These are phyloP conservation scores for Leptogaster cylindrica DNA, from an alignment of 2,888 invertebrate species.

Conservation along the genomic window DNA sequence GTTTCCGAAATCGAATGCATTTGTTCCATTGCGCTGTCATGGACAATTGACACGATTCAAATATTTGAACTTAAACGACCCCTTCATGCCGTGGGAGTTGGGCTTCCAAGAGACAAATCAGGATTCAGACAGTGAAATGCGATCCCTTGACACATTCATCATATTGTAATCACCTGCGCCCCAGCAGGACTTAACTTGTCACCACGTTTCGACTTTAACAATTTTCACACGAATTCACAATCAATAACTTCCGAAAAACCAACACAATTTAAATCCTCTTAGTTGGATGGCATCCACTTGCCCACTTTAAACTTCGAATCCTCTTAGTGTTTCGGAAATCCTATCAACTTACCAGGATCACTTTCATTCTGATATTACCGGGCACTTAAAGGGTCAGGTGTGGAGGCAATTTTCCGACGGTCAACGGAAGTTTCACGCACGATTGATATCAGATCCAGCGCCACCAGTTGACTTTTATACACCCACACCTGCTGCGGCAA, in stretches of 20 bases:
- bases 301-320: neutral
- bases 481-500: neutral
- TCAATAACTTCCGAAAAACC: neutral
- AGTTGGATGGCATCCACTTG: slow-evolving; percentile 10
- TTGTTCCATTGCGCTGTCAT: too few species aligned
- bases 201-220: slow-evolving; percentile 24
- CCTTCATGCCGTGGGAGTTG: neutral
- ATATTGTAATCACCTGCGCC: slow-evolving; percentile 9
- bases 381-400: neutral
- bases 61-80: neutral
- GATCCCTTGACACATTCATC: slow-evolving; percentile 10
- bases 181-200: slow-evolving; percentile 2
- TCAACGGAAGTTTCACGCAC: slow-evolving; percentile 16
- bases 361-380: slow-evolving; percentile 4
- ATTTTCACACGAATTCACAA: slow-evolving; percentile 7
- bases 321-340: slow-evolving; percentile 1
- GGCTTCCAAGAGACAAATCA: neutral
- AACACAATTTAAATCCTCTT: neutral
- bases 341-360: slow-evolving; percentile 14
- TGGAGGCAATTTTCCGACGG: slow-evolving; percentile 4
- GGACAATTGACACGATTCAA: too few species aligned
- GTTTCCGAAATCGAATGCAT: too few species aligned
- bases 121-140: neutral
- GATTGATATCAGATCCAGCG: slow-evolving; percentile 3
- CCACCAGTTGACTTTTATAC: slow-evolving; percentile 20